phyloP scores from a whole-genome alignment of 2,113 vertebrate genomes.

The Nycticebus coucang region DNA sequence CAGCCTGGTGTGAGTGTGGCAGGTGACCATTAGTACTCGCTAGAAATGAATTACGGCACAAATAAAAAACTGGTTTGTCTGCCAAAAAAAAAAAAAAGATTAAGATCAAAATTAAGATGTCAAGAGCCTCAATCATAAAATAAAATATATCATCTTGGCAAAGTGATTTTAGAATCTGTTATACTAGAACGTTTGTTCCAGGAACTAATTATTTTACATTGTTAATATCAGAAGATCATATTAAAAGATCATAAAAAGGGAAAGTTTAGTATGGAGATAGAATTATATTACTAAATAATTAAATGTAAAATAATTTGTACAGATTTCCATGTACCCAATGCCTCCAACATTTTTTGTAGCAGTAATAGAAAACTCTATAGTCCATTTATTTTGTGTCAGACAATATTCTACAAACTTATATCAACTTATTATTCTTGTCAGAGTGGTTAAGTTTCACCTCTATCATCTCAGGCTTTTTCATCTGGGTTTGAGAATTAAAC shows the following conservation, averaged over 20 bases:
- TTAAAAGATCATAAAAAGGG: background rate
- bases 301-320: constrained; percentile 6
- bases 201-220: background rate
- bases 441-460: background rate
- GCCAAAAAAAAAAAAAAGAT: no score
- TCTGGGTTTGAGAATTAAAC: background rate
- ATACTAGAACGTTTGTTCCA: background rate
- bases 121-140: background rate
- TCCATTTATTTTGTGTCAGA: background rate
- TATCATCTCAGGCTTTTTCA: background rate
- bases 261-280: background rate
- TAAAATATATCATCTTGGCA: background rate
- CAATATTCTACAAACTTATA: background rate
- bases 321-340: background rate
- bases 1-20: no score
- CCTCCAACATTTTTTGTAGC: background rate
- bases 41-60: no score
- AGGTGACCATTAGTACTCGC: no score
- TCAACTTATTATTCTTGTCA: background rate
- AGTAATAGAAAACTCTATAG: background rate
- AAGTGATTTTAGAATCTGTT: background rate
- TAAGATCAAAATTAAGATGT: background rate
- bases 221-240: background rate
- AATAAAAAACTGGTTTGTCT: no score
- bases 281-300: background rate